Percentiles rank a stretch among this genome's conserved stretches.
Evolutionary conservation across 2,113 vertebrate species (phyloP).

Genomic region (Hippopotamus amphibius): DNA sequence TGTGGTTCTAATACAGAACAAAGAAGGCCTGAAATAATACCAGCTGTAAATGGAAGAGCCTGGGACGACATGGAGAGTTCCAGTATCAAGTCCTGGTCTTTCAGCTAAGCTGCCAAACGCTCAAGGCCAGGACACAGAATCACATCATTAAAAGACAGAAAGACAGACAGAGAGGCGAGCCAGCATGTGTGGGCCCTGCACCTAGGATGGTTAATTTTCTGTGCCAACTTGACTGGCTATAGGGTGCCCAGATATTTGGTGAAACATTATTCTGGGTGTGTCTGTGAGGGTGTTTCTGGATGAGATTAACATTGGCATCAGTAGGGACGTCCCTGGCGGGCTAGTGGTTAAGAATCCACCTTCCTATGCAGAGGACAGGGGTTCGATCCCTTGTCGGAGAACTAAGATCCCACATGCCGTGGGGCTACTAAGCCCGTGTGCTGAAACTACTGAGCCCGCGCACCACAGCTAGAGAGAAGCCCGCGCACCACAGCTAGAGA

Average conservation of each 20-base stretch:
- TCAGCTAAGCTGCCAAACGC: not conserved
- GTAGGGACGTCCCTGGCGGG: not conserved
- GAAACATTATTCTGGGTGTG: not conserved
- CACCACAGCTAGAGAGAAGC: too few species aligned
- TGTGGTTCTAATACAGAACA: slow-evolving; percentile 60
- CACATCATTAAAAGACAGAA: not conserved
- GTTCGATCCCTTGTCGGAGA: too few species aligned
- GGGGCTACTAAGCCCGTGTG: too few species aligned
- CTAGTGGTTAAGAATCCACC: too few species aligned
- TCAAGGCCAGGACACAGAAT: not conserved
- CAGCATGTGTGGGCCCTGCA: not conserved
- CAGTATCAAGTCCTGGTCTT: not conserved
- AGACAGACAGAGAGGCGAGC: not conserved
- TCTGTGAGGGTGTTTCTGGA: not conserved
- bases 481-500: too few species aligned
- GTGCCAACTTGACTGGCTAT: not conserved
- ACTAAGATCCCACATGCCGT: too few species aligned
- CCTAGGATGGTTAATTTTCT: not conserved
- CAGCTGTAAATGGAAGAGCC: slow-evolving; percentile 44
- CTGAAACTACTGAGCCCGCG: too few species aligned
- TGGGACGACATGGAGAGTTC: not conserved
- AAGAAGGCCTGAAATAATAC: slow-evolving; percentile 51
- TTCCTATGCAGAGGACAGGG: too few species aligned
- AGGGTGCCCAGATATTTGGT: not conserved
- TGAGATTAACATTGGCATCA: not conserved